Base-by-base conservation (phyloP, 2,113 vertebrate genomes). In the Tamias sibiricus region DNA sequence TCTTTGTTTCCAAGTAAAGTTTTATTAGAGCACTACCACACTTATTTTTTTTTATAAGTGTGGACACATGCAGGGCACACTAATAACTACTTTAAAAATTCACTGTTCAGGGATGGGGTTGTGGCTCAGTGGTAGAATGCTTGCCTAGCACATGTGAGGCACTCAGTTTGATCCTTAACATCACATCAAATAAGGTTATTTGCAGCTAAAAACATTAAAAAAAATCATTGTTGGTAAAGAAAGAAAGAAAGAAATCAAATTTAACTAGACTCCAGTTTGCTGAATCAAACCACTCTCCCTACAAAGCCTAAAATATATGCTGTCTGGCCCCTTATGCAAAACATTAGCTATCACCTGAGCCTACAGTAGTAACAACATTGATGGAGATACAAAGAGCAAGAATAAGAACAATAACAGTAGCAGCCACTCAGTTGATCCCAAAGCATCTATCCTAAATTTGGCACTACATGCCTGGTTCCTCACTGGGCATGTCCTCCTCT, bases 221-320 rank as follows among this genome's bases (percentile, higher is more conserved):
- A 62, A 28, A n/a, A 26, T 76, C 14, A 47, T 30, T 87, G 2
- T 81, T 91, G 69, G 42, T 90, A 26, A 87, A 13, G 10, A 49
- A 49, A 49, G 24, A 89, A n/a, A n/a, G n/a, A n/a, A n/a, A n/a
- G n/a, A 76, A 42, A 85, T 93, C 68, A 90, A n/a, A 57, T 92
- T 90, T 92, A 79, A 80, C 49, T 91, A 28, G 52, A 37, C 17
- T 84, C 44, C 40, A 66, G 1, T 71, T 90, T 92, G 62, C 26
- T 47, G 40, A 62, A 26, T 90, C 32, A 81, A 28, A n/a, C 26
- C 89, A 40, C 19, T 62, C 44, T 74, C 59, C 6, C 6, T 82
- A 12, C n/a, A 79, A 94, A 96, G 20, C 59, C 85, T 77, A 85
- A 72, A 57, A 57, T 79, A 47, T 75, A 90, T 77, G 3, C 28